Base-by-base conservation (phyloP, 2,888 invertebrate species). In the Gari tellinella region DNA sequence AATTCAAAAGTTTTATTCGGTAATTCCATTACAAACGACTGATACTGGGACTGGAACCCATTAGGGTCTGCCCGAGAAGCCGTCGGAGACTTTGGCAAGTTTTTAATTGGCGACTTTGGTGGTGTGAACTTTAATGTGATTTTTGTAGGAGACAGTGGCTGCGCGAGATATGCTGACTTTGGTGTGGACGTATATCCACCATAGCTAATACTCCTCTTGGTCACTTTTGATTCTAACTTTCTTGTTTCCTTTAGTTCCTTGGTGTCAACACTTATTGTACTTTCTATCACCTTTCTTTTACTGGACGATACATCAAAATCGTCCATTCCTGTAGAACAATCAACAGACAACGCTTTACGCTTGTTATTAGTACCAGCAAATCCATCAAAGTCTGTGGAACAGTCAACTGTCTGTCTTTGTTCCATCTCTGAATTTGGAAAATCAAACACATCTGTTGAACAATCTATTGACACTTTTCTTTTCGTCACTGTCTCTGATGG, bases 141-240 rank as follows among this genome's bases (percentile, higher is more conserved):
- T 56, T 72, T 78, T 38, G 78, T 78, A 17, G 78, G 78, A 37
- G 78, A 78, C 19, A 78, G 25, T 15, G 78, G 78, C 37, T 73
- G 67, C 8, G 74, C 64, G 31, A 65, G 46, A 53, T 69, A 67
- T n/a, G 78, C 66, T 14, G 70, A 23, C 61, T 74, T 70, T 1
- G 73, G 66, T 19, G 74, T 40, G 12, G 55, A 23, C 17, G 68
- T 48, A 51, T 69, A 61, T 37, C 65, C 65, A 37, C 65, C 45
- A 48, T 69, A 70, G 62, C 75, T 75, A 49, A 56, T 51, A 37
- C 75, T 75, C 21, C 66, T 51, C 40, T 63, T 78, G 2, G 65
- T 46, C 12, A 40, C 51, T 66, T 69, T 75, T 38, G 55, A 37
- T 15, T 73, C 66, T 26, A 53, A 37, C 58, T 66, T 78, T 40